Base-by-base conservation (phyloP, 2,888 invertebrate genomes). In the Lithosia quadra region DNA sequence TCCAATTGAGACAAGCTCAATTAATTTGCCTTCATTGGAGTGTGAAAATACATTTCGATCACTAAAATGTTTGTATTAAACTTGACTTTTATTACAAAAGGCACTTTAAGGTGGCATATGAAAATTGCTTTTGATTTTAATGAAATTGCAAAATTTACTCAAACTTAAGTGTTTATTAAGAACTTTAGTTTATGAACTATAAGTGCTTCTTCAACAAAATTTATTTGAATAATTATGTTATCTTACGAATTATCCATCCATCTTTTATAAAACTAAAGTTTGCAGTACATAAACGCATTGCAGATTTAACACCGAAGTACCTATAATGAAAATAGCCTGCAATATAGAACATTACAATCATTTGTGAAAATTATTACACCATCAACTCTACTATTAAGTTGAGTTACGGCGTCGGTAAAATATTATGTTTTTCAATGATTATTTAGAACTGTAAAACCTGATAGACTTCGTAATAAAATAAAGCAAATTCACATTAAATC, bases 101-200 rank as follows among this genome's bases (percentile, higher is more conserved):
- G n/a, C 49, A n/a, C n/a, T 49, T 49, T 49, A 49, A 49, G 1
- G n/a, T n/a, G 49, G n/a, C n/a, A 49, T n/a, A 18, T 49, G 49
- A 49, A n/a, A 49, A 49, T 49, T 49, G 49, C 49, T 49, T 49
- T 65, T 63, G 49, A 62, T 67, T 24, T 67, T 36, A 71, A 67
- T 67, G 56, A 69, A 59, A 68, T 71, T 60, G 55, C 61, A 68
- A 76, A 69, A 36, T 69, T 65, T 24, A 53, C n/a, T 33, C 8
- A n/a, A 22, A 10, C 7, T 63, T n/a, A 2, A 4, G 7, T 62
- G 36, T 65, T 70, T 67, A 70, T 65, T 65, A n/a, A 28, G 18
- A 43, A 34, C 7, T 10, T 11, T 24, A 15, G 10, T n/a, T 24
- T 28, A 11, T 4, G n/a, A 43, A 43, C 5, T 61, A 11, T 43